Percentiles rank a stretch among this genome's conserved stretches.
These are phyloP conservation scores for Cossypha niveicapilla DNA, from an alignment of 2,797 vertebrate species.

Conservation along the genomic window DNA sequence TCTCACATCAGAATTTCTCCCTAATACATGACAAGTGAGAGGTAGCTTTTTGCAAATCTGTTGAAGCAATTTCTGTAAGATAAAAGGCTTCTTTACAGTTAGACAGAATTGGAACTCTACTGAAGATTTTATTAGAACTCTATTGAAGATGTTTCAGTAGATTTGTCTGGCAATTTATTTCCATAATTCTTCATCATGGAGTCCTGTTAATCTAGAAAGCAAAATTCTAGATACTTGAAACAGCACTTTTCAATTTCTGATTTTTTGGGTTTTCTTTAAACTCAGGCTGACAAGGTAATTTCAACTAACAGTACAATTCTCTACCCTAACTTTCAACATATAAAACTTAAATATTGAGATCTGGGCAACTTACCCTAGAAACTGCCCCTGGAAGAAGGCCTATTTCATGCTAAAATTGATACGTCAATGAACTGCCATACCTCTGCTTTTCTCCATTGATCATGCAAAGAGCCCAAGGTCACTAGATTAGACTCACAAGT, in stretches of 20 bases:
- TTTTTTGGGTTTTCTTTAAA: not conserved
- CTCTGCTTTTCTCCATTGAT: not conserved
- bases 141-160: not conserved
- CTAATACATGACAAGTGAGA: not conserved
- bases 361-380: not conserved
- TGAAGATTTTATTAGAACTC: not conserved
- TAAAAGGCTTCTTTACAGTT: not conserved
- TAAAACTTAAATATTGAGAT: not conserved
- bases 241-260: accelerated
- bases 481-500: not conserved
- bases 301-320: not conserved
- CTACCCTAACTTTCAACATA: not conserved
- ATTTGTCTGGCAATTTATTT: not conserved
- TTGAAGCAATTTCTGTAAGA: not conserved
- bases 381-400: not conserved
- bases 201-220: not conserved
- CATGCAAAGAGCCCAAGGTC: not conserved
- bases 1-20: not conserved
- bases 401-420: not conserved
- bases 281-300: not conserved
- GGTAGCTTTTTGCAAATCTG: not conserved
- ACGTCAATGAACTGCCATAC: accelerated
- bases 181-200: not conserved
- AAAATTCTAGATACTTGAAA: not conserved
- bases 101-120: not conserved